Evolutionary conservation across 2,113 vertebrate genomes (phyloP).

Genomic region (Thymallus thymallus): DNA sequence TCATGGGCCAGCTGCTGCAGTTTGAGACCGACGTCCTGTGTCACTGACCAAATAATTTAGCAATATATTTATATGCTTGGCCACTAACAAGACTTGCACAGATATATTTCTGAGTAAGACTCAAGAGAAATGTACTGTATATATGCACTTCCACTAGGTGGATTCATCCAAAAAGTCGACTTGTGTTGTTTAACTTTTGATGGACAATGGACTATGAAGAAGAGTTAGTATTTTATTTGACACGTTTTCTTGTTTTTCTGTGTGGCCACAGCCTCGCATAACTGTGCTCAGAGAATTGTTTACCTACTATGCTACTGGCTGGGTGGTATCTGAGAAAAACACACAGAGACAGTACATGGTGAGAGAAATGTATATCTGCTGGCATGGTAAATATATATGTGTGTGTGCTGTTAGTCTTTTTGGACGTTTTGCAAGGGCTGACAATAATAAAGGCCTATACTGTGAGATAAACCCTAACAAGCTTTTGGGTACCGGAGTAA

Average conservation of each 20-base stretch:
- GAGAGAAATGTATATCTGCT: too few species aligned
- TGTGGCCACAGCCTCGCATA: too few species aligned
- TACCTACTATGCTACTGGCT: too few species aligned
- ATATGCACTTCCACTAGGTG: too few species aligned
- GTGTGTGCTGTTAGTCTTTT: slow-evolving; percentile 6
- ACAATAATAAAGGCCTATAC: slow-evolving; percentile 22
- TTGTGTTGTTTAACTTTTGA: not conserved
- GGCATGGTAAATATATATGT: not conserved
- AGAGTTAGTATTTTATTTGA: too few species aligned
- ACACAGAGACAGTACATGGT: too few species aligned
- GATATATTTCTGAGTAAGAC: not conserved
- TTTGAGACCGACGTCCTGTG: slow-evolving; percentile 77
- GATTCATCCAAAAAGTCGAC: too few species aligned
- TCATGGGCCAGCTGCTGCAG: slow-evolving; percentile 80
- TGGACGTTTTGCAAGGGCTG: slow-evolving; percentile 40
- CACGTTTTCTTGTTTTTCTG: too few species aligned
- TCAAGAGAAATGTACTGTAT: not conserved
- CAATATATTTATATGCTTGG: not conserved
- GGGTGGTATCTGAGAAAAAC: too few species aligned
- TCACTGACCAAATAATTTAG: slow-evolving; percentile 40
- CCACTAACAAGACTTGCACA: not conserved
- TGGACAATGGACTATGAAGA: not conserved
- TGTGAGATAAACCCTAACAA: slow-evolving; percentile 6
- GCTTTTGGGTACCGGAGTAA: not conserved
- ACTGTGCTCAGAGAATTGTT: too few species aligned